Conservation (phyloP, 2,888 invertebrate genomes). For the Anagyrus pseudococci region DNA sequence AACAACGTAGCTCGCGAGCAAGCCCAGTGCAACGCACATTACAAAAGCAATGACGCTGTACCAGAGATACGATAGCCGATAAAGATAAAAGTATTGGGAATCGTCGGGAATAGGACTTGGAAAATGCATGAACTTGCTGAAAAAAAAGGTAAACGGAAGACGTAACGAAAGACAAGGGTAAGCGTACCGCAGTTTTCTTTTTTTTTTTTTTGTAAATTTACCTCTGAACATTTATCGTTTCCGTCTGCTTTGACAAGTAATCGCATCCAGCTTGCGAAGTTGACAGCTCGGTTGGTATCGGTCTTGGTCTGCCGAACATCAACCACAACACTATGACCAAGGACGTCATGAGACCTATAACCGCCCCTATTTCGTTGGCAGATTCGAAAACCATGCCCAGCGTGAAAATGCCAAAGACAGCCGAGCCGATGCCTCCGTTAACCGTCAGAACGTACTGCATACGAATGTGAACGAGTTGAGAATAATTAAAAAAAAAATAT, state of each 20-base stretch:
- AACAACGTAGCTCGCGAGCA: constrained; percentile 63
- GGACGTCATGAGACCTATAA: constrained; percentile 70
- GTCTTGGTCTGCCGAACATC: constrained; percentile 82
- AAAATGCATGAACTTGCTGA: no score
- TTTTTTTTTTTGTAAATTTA: no score
- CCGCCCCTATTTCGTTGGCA: constrained; percentile 77
- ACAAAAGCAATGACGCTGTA: constrained; percentile 81
- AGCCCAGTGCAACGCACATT: constrained; percentile 74
- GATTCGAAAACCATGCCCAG: constrained; percentile 82
- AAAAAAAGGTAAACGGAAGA: no score
- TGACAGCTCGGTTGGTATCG: constrained; percentile 66
- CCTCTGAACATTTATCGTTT: no score
- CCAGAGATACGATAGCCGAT: constrained; percentile 75
- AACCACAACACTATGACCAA: constrained; percentile 80
- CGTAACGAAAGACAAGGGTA: no score
- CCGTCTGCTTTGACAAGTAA: no score
- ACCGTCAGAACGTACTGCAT: constrained; percentile 76
- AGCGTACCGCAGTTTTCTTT: no score
- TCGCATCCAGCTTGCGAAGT: no score
- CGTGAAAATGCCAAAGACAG: constrained; percentile 84
- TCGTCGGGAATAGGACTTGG: neutral
- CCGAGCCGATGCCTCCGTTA: constrained; percentile 88
- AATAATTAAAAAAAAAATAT: neutral
- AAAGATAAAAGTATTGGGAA: constrained; percentile 47
- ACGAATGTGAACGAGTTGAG: constrained; percentile 2